phyloP scores from a whole-genome alignment of 2,797 vertebrate species.

The Myotis findleyi region DNA sequence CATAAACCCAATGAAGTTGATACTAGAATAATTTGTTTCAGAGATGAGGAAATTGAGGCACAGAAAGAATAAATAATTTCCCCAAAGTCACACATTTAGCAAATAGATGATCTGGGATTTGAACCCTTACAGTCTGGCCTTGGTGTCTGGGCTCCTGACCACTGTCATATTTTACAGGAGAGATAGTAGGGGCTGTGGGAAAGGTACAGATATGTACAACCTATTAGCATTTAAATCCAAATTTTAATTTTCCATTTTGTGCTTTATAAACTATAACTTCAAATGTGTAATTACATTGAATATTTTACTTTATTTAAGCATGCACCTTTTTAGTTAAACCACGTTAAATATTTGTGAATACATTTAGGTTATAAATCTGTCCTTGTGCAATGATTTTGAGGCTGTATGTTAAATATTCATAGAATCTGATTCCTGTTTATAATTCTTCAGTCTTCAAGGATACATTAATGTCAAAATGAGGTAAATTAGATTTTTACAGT shows the following conservation, averaged over 20 bases:
- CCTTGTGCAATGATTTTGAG: conserved; percentile 65
- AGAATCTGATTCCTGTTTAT: conserved; percentile 77
- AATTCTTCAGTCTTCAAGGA: conserved; percentile 62
- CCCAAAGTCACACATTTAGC: background rate
- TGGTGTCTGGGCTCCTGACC: background rate
- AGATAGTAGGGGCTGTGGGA: background rate
- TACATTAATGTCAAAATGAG: conserved; percentile 60
- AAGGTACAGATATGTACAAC: background rate
- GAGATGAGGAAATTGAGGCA: background rate
- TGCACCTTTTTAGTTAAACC: conserved; percentile 33
- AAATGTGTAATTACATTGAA: conserved; percentile 42
- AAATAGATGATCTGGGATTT: background rate
- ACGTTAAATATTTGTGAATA: conserved; percentile 66
- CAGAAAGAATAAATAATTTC: background rate
- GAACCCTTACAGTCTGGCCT: background rate
- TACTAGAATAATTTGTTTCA: background rate
- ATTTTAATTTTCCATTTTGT: background rate
- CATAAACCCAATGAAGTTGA: background rate
- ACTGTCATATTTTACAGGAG: background rate
- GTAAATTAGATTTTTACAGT: conserved; percentile 57
- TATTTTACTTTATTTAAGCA: conserved; percentile 36
- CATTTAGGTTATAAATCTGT: conserved; percentile 58
- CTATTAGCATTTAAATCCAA: background rate
- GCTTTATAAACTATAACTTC: conserved; percentile 41
- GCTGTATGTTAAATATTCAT: background rate